phyloP scores from a whole-genome alignment of 2,888 invertebrate genomes.

The Ichneumon xanthorius region DNA sequence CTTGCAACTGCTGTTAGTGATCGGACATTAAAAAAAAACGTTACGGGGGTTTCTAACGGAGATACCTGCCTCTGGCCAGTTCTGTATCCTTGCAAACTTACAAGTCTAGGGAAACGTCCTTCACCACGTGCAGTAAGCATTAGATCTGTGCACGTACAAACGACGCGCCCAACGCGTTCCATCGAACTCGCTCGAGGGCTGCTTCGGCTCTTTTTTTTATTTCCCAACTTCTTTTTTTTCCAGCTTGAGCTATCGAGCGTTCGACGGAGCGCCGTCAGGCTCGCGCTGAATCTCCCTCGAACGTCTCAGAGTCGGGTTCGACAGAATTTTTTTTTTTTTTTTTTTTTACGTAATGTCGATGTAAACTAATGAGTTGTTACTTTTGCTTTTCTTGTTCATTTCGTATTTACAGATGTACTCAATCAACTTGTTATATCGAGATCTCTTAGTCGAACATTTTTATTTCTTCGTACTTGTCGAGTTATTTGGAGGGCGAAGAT shows the following conservation, averaged over 20 bases:
- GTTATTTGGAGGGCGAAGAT: neutral
- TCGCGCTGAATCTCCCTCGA: conserved; percentile 42
- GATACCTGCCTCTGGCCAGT: conserved; percentile 85
- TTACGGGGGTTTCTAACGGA: conserved; percentile 76
- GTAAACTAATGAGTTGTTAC: neutral
- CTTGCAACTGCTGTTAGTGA: conserved; percentile 73
- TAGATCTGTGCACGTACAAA: conserved; percentile 62
- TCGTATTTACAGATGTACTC: neutral
- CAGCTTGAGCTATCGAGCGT: conserved; percentile 39
- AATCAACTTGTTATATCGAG: neutral
- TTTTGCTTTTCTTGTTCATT: neutral
- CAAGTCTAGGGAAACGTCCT: conserved; percentile 78
- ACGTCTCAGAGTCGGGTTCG: conserved; percentile 48
- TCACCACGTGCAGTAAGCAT: conserved; percentile 78
- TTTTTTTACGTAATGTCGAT: neutral
- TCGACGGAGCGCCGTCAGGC: conserved; percentile 27
- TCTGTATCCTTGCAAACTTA: conserved; percentile 83
- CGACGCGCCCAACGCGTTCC: conserved; percentile 52
- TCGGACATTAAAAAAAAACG: conserved; percentile 50
- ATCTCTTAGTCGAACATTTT: neutral
- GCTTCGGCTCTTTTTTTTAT: neutral
- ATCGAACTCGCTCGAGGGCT: conserved; percentile 34
- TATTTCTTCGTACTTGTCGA: neutral
- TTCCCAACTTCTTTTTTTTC: neutral
- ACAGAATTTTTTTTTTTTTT: conserved; percentile 14